phyloP scores from a whole-genome alignment of 2,113 vertebrate genomes.

The Isurus oxyrinchus region DNA sequence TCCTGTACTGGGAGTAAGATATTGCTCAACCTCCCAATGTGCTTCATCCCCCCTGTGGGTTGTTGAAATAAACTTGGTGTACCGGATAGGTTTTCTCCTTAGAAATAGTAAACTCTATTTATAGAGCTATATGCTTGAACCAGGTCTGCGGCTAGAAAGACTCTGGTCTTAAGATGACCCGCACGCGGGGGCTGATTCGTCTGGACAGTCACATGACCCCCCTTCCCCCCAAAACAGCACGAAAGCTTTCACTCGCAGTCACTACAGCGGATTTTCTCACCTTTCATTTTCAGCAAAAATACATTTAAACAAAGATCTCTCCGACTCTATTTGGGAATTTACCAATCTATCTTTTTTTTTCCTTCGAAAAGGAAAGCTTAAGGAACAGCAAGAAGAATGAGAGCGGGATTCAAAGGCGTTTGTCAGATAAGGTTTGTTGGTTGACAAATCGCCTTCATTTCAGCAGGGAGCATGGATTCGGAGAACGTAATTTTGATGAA shows the following conservation, averaged over 20 bases:
- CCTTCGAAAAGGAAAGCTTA: background rate
- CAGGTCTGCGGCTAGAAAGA: too few relatives aligned
- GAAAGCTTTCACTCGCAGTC: too few relatives aligned
- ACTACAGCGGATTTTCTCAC: background rate
- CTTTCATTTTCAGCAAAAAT: background rate
- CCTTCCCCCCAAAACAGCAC: too few relatives aligned
- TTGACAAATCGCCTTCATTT: conserved; percentile 24
- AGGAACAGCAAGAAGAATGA: background rate
- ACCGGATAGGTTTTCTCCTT: too few relatives aligned
- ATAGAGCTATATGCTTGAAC: too few relatives aligned
- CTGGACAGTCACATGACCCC: too few relatives aligned
- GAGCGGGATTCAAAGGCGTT: background rate
- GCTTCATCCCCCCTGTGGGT: background rate
- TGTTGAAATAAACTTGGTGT: background rate
- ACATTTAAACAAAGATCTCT: background rate
- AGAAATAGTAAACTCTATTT: too few relatives aligned
- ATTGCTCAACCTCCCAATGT: background rate
- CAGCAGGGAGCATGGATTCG: background rate
- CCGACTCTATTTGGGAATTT: background rate
- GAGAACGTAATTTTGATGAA: conserved; percentile 27
- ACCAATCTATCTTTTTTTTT: background rate
- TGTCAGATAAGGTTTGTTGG: background rate
- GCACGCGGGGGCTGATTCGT: too few relatives aligned
- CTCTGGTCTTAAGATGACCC: too few relatives aligned
- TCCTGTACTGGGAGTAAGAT: background rate